A percentile compares a stretch with the other conserved stretches of the same genome.
phyloP scores from a whole-genome alignment of 2,797 vertebrate genomes.

The Glyptemys insculpta region DNA sequence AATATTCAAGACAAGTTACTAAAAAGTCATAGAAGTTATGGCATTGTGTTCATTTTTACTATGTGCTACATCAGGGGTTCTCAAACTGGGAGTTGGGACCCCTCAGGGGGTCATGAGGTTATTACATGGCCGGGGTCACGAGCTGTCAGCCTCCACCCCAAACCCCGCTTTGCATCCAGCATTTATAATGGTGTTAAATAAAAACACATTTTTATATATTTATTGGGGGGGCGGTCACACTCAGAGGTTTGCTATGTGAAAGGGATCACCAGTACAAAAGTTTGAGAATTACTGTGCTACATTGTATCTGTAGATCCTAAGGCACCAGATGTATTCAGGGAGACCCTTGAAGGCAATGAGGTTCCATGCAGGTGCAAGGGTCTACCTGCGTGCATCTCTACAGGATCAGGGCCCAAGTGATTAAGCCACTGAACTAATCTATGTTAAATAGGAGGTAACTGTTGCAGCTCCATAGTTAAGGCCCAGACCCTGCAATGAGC shows the following conservation, averaged over 20 bases:
- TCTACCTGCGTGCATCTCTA: no score
- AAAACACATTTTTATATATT: no score
- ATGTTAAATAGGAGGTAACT: background rate
- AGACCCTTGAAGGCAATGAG: background rate
- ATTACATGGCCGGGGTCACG: no score
- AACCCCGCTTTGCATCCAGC: no score
- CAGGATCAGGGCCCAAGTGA: background rate
- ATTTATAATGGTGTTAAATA: no score
- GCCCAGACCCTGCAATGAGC: background rate
- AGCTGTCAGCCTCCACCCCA: no score
- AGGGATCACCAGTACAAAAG: no score
- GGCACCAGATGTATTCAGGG: fast-evolving
- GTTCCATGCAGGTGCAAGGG: background rate
- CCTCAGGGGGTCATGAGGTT: no score
- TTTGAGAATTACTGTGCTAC: background rate
- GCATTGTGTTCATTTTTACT: background rate
- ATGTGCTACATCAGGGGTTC: background rate
- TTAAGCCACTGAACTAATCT: no score
- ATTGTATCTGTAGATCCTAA: background rate
- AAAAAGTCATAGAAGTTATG: background rate
- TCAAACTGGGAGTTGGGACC: no score
- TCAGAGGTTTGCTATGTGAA: no score
- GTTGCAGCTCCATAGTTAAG: background rate
- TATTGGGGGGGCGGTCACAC: no score
- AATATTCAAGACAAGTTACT: background rate